Evolutionary conservation across 2,888 invertebrate species (phyloP).

Genomic region (Pollenia amentaria): DNA sequence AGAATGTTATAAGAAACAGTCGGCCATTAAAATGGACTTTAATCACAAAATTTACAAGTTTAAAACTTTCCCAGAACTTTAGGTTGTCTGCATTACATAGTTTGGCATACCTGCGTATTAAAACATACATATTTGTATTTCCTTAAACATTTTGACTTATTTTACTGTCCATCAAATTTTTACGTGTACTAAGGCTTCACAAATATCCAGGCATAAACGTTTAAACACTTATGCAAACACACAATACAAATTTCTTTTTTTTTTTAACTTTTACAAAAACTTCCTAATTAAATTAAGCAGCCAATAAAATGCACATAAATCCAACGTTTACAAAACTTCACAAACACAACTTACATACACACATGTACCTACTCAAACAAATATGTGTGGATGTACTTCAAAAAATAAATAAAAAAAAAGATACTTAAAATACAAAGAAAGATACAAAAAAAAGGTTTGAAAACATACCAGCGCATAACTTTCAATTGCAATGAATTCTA

Average conservation of each 20-base stretch:
- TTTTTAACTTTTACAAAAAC: slow-evolving; percentile 51
- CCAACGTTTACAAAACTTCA: slow-evolving; percentile 34
- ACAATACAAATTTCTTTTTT: slow-evolving; percentile 1
- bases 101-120: background rate
- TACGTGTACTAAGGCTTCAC: slow-evolving; percentile 52
- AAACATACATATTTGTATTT: slow-evolving; percentile 13
- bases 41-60: slow-evolving; percentile 36
- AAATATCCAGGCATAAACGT: slow-evolving; percentile 29
- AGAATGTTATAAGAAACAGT: slow-evolving; percentile 23
- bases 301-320: slow-evolving; percentile 66
- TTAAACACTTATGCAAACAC: slow-evolving; percentile 1
- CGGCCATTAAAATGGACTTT: slow-evolving; percentile 23
- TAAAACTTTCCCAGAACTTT: slow-evolving; percentile 62
- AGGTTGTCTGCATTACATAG: background rate
- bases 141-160: slow-evolving; percentile 37
- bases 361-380: background rate
- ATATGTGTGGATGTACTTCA: background rate
- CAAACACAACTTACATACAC: background rate
- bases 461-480: slow-evolving; percentile 58
- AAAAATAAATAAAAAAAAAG: background rate
- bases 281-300: slow-evolving; percentile 71
- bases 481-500: slow-evolving; percentile 65
- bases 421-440: background rate
- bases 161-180: slow-evolving; percentile 47
- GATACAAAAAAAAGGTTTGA: slow-evolving; percentile 8